A percentile compares a stretch with the other conserved stretches of the same genome.
These are phyloP conservation scores for Tyrannus savana DNA, from an alignment of 2,113 vertebrate species.

Conservation along the genomic window DNA sequence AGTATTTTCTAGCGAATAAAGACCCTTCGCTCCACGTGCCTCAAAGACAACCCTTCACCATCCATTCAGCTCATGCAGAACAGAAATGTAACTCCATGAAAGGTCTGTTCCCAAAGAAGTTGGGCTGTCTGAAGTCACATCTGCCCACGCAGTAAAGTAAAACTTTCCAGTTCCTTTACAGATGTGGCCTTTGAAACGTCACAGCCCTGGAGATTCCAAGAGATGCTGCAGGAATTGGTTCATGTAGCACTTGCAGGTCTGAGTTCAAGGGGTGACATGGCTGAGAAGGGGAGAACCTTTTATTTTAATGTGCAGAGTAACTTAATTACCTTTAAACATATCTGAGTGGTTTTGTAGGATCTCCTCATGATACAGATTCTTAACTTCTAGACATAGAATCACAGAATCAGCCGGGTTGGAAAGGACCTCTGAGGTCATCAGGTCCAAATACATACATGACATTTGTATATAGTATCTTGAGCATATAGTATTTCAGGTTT, in stretches of 20 bases:
- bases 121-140: not conserved
- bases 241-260: not conserved
- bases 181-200: not conserved
- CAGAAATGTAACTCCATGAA: not conserved
- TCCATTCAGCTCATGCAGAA: not conserved
- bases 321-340: not conserved
- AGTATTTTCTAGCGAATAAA: slow-evolving; percentile 12
- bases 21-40: not conserved
- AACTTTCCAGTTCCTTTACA: not conserved
- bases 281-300: not conserved
- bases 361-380: not conserved
- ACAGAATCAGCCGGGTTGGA: no score
- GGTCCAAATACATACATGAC: not conserved
- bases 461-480: not conserved
- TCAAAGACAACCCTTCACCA: not conserved
- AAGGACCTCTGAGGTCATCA: no score
- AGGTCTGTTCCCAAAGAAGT: not conserved
- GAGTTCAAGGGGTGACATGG: not conserved
- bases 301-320: not conserved
- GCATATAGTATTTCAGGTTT: not conserved
- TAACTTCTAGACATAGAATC: not conserved
- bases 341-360: not conserved
- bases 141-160: not conserved
- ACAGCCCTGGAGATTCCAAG: not conserved
- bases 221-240: not conserved